Conservation (phyloP, 2,113 vertebrate genomes). For the Cryptomyrus ogoouensis region DNA sequence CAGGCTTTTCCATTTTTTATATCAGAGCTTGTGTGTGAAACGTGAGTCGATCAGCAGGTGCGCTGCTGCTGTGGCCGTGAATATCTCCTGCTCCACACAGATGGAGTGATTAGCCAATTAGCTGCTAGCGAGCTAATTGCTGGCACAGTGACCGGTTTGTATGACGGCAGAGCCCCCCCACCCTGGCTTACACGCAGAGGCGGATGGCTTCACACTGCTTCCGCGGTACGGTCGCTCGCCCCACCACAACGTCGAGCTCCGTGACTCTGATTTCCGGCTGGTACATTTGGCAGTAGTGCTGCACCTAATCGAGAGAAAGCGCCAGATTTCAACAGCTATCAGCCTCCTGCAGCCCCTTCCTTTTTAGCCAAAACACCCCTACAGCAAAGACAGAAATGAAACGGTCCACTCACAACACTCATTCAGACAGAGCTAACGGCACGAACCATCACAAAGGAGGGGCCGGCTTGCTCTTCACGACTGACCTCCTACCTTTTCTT, state of each 20-base stretch:
- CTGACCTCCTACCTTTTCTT: conserved; percentile 68
- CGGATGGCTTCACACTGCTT: conserved; percentile 68
- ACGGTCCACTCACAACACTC: not conserved
- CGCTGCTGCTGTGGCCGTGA: not conserved
- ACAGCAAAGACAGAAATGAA: not conserved
- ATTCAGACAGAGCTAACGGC: not conserved
- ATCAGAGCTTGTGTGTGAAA: not conserved
- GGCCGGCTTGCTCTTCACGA: not conserved
- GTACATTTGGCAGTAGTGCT: conserved; percentile 84
- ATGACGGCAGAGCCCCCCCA: not conserved
- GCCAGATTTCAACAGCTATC: too few relatives aligned
- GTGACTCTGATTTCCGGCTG: conserved; percentile 76
- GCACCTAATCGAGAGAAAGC: conserved; percentile 57
- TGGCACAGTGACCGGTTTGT: not conserved
- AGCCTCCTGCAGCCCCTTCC: not conserved
- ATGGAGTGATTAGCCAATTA: not conserved
- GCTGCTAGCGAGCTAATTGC: not conserved
- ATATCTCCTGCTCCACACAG: not conserved
- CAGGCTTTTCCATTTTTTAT: not conserved
- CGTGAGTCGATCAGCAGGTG: not conserved
- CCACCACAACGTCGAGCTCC: conserved; percentile 75
- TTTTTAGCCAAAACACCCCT: not conserved
- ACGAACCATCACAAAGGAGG: not conserved
- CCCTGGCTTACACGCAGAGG: conserved; percentile 61
- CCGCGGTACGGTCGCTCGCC: conserved; percentile 65